Percentiles rank a stretch among this genome's conserved stretches.
These are phyloP conservation scores for Martes flavigula DNA, from an alignment of 2,797 vertebrate species.

Conservation along the genomic window DNA sequence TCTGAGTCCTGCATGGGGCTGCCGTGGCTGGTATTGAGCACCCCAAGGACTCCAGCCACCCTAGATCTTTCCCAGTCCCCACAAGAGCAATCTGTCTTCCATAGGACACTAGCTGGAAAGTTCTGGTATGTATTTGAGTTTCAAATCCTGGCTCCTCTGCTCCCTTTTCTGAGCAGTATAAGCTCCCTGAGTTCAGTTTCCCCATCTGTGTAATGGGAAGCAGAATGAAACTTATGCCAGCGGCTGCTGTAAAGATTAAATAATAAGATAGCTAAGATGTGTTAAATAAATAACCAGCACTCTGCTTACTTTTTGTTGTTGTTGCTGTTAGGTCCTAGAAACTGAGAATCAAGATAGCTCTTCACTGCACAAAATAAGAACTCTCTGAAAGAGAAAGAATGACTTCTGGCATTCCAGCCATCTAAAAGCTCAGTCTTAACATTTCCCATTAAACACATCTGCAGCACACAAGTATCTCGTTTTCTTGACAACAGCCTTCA, in stretches of 20 bases:
- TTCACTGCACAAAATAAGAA: not conserved
- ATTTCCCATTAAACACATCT: not conserved
- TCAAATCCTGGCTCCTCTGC: not conserved
- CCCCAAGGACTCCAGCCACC: not conserved
- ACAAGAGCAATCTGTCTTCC: not conserved
- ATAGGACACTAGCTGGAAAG: not conserved
- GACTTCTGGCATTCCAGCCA: not conserved
- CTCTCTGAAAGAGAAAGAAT: not conserved
- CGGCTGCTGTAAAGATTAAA: not conserved
- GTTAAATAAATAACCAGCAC: not conserved
- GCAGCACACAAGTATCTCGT: too few species aligned
- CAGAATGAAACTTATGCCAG: not conserved
- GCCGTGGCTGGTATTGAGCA: not conserved
- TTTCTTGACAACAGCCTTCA: not conserved
- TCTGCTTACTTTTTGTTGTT: not conserved
- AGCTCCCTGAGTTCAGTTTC: not conserved
- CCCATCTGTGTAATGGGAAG: not conserved
- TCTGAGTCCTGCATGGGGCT: rapidly evolving
- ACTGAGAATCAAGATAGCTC: not conserved
- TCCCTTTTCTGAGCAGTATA: not conserved
- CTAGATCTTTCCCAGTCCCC: not conserved
- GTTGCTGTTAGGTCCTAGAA: not conserved
- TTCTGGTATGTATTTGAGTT: not conserved
- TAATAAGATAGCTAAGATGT: not conserved
- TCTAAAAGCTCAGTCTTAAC: not conserved